Conservation (phyloP, 2,113 vertebrate species). For the Pygoscelis adeliae region DNA sequence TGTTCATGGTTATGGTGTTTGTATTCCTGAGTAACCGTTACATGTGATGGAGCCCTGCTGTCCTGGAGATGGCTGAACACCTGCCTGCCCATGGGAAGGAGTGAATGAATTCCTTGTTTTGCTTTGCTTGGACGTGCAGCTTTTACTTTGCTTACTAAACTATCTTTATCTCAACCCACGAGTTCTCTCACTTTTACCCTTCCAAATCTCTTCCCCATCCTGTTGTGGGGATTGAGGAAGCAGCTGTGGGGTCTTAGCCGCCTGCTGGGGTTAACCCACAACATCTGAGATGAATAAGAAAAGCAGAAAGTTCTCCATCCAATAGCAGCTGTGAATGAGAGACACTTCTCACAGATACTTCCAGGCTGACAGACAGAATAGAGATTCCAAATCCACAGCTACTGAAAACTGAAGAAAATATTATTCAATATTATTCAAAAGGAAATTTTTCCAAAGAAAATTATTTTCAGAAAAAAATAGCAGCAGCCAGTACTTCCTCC, state of each 20-base stretch:
- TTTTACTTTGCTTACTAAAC: neutral
- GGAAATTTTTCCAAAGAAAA: neutral
- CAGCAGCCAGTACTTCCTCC: neutral
- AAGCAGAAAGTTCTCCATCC: neutral
- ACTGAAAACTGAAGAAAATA: neutral
- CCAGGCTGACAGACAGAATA: neutral
- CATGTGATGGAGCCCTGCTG: fast-evolving
- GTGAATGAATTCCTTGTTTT: neutral
- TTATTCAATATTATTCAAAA: neutral
- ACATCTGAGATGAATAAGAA: neutral
- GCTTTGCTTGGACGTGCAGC: neutral
- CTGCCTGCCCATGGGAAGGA: neutral
- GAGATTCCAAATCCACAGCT: neutral
- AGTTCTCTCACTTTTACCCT: neutral
- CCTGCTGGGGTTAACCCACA: neutral
- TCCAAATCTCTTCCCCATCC: neutral
- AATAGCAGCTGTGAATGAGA: neutral
- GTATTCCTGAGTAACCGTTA: neutral
- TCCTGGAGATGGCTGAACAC: neutral
- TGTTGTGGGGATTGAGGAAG: fast-evolving
- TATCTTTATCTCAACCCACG: neutral
- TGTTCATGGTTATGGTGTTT: neutral
- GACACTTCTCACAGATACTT: neutral
- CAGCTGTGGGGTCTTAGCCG: fast-evolving
- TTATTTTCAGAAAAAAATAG: neutral